Conservation (phyloP, 2,888 invertebrate genomes). For the Uropetala carovei region DNA sequence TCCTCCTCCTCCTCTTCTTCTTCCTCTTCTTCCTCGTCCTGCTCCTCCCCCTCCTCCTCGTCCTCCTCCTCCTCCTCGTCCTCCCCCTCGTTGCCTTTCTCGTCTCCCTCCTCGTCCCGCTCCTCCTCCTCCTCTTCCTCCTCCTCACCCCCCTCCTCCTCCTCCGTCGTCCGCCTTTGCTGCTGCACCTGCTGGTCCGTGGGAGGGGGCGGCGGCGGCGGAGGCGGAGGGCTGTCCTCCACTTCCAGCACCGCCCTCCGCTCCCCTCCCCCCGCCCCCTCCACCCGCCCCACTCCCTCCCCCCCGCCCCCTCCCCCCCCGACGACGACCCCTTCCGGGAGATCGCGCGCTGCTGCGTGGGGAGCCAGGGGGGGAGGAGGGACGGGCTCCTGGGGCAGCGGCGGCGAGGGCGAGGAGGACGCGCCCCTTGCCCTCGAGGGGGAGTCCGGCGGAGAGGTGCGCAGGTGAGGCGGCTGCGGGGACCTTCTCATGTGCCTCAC, state of each 20-base stretch:
- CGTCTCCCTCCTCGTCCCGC: constrained; percentile 61
- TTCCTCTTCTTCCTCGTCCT: constrained; percentile 49
- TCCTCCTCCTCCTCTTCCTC: constrained; percentile 65
- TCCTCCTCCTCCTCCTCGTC: constrained; percentile 59
- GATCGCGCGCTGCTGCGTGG: constrained; percentile 49
- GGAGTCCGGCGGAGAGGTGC: constrained; percentile 57
- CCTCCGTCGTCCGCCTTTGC: constrained; percentile 27
- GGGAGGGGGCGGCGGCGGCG: constrained; percentile 38
- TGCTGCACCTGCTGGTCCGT: constrained; percentile 22
- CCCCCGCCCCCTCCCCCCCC: constrained; percentile 38
- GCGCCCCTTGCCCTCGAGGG: constrained; percentile 43
- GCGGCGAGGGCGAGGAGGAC: constrained; percentile 51
- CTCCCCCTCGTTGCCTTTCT: constrained; percentile 56
- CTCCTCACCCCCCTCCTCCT: constrained; percentile 37
- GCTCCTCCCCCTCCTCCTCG: constrained; percentile 53
- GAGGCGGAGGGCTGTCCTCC: constrained; percentile 47
- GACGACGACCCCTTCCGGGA: constrained; percentile 35
- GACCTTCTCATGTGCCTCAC: constrained; percentile 66
- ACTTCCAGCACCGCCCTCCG: constrained; percentile 51
- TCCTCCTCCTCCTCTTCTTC: constrained; percentile 42
- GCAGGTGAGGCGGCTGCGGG: constrained; percentile 58
- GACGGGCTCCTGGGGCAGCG: constrained; percentile 43
- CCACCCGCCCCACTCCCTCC: constrained; percentile 17
- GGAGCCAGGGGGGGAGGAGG: constrained; percentile 49
- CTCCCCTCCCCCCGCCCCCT: constrained; percentile 42